Base-by-base conservation (phyloP, 2,797 vertebrate genomes). In the Oophaga sylvatica region DNA sequence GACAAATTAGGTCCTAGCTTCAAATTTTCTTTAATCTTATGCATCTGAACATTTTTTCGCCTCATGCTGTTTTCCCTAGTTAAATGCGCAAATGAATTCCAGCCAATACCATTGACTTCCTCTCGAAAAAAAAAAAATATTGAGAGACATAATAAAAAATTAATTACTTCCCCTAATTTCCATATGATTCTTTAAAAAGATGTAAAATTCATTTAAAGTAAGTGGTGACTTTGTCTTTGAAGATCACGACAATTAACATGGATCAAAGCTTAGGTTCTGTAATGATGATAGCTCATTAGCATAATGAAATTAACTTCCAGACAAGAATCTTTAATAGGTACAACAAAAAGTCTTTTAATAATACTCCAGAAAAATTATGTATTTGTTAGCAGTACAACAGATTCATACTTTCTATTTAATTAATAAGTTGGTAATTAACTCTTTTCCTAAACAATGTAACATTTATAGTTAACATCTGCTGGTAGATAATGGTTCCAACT, bases 251-350 rank as follows among this genome's bases (percentile, higher is more conserved):
- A 97, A 99, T 97, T 96, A 97, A 97, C 96, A 95, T 93, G 96
- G 98, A 99, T 99, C 97, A 99, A 99, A 99, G 97, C 94, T 91
- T 97, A 96, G 97, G 97, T 97, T 98, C 96, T 95, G 96, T 97
- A 95, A 96, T 95, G 96, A 97, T 97, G 97, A 97, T 97, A 96
- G 96, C 96, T 97, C 96, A 98, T 99, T 99, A 98, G 96, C 98
- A 99, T 99, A 98, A 98, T 98, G 96, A 99, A 99, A 99, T 98
- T 98, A 99, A 99, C 97, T 99, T 95, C 92, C 95, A 98, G 97
- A 99, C 97, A 98, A 98, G 97, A 97, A 99, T 98, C 97, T 98
- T 97, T 99, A 98, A 99, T 98, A 99, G 97, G 98, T 99, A 97
- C 96, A 97, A 98, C 96, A 96, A 96, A 97, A 96, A 94, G 86